A percentile compares a stretch with the other conserved stretches of the same genome.
Evolutionary conservation across 2,888 invertebrate genomes (phyloP).

Genomic region (Molanna angustata): DNA sequence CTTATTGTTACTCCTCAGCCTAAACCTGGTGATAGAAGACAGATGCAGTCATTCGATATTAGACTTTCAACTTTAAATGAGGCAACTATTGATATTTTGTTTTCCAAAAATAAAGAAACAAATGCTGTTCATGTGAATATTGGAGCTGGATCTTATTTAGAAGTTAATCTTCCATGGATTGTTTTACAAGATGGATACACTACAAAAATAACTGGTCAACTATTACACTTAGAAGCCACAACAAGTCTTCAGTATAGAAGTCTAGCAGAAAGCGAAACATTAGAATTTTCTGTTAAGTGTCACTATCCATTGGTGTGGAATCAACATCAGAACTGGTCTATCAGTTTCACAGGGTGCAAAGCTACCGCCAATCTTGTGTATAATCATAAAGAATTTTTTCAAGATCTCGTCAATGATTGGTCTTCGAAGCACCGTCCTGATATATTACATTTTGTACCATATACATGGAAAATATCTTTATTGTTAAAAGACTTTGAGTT

Average conservation of each 20-base stretch:
- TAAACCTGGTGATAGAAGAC: conserved; percentile 82
- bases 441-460: conserved; percentile 92
- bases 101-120: conserved; percentile 91
- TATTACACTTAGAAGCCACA: conserved; percentile 91
- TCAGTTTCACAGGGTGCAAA: conserved; percentile 90
- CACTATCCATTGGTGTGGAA: conserved; percentile 95
- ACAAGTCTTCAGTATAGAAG: conserved; percentile 93
- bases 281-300: conserved; percentile 85
- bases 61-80: conserved; percentile 87
- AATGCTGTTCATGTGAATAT: conserved; percentile 96
- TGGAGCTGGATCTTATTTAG: conserved; percentile 92
- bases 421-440: conserved; percentile 91
- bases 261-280: conserved; percentile 89
- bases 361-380: conserved; percentile 90
- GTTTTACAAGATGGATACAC: conserved; percentile 84
- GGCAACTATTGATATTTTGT: conserved; percentile 93
- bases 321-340: conserved; percentile 92
- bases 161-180: conserved; percentile 95
- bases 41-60: conserved; percentile 90
- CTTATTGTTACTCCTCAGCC: conserved; percentile 78
- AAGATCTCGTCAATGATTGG: conserved; percentile 97
- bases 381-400: conserved; percentile 94
- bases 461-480: conserved; percentile 91
- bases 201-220: conserved; percentile 88
- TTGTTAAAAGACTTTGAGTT: conserved; percentile 94